Conservation (phyloP, 1,140 invertebrate genomes). For the Heliconius hewitsoni region DNA sequence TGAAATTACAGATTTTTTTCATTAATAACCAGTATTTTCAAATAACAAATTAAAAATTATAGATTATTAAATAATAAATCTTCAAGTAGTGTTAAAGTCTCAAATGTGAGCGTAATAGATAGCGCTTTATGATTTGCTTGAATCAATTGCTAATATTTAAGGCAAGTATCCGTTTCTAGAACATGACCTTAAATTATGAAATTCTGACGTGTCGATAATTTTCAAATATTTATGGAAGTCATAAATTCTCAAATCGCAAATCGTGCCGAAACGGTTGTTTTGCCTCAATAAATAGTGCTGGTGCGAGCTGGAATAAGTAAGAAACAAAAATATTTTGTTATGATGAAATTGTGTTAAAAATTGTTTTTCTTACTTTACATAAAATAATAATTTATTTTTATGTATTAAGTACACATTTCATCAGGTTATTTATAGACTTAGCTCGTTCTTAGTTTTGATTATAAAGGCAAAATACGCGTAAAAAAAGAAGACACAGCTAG, state of each 20-base stretch:
- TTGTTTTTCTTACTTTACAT: not conserved
- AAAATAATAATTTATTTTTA: too few relatives aligned
- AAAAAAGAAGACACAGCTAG: too few relatives aligned
- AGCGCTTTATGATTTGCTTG: constrained; percentile 7
- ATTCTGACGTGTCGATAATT: constrained; percentile 34
- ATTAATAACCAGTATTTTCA: too few relatives aligned
- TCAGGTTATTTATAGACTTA: too few relatives aligned
- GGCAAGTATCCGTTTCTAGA: constrained; percentile 25
- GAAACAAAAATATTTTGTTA: constrained; percentile 27
- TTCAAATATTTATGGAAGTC: constrained; percentile 41
- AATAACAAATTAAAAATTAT: not conserved
- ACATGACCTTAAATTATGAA: constrained; percentile 36
- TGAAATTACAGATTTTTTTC: too few relatives aligned
- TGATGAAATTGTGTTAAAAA: not conserved
- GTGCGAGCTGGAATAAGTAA: not conserved
- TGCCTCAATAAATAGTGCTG: constrained; percentile 34
- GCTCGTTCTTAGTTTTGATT: too few relatives aligned
- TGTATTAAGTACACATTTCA: too few relatives aligned
- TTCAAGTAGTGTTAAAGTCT: not conserved
- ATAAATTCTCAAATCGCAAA: constrained; percentile 42
- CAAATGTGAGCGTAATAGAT: not conserved
- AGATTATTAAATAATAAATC: not conserved
- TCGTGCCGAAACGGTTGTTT: constrained; percentile 42
- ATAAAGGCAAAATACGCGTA: too few relatives aligned
- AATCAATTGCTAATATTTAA: constrained; percentile 31